Conservation (phyloP, 35 echinoderm and acorn worm genomes). For the Lytechinus variegatus region DNA sequence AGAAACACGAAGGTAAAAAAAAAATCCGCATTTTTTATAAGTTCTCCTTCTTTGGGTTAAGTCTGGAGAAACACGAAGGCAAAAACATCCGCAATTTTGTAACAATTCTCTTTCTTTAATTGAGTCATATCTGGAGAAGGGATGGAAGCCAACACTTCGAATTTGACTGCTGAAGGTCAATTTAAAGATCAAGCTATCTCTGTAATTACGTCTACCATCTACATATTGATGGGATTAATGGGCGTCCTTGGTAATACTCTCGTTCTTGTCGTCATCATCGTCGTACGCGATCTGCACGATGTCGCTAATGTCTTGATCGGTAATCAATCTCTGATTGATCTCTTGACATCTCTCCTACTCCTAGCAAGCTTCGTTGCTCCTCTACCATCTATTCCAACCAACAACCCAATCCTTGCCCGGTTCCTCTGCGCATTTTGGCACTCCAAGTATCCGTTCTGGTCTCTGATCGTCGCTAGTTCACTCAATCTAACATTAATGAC, state of each 20-base stretch:
- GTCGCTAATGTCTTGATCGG: conserved; percentile 66
- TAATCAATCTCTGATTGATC: conserved; percentile 87
- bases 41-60: too few species aligned
- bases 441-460: conserved; percentile 70
- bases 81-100: too few species aligned
- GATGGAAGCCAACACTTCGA: not conserved
- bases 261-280: conserved; percentile 33
- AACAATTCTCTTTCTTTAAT: not conserved
- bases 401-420: not conserved
- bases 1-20: too few species aligned
- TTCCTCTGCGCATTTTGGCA: conserved; percentile 75
- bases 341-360: conserved; percentile 63
- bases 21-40: too few species aligned
- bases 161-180: not conserved
- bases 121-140: not conserved
- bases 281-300: not conserved
- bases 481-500: conserved; percentile 71
- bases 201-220: not conserved
- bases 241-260: conserved; percentile 56
- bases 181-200: not conserved
- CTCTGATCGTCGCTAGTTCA: conserved; percentile 59
- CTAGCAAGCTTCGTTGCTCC: conserved; percentile 18
- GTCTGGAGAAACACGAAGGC: too few species aligned
- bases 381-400: not conserved
- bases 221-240: conserved; percentile 42